Percentiles rank a stretch among this genome's conserved stretches.
Conservation (phyloP, 2,888 invertebrate genomes). For the Agrenia bidenticulata region DNA sequence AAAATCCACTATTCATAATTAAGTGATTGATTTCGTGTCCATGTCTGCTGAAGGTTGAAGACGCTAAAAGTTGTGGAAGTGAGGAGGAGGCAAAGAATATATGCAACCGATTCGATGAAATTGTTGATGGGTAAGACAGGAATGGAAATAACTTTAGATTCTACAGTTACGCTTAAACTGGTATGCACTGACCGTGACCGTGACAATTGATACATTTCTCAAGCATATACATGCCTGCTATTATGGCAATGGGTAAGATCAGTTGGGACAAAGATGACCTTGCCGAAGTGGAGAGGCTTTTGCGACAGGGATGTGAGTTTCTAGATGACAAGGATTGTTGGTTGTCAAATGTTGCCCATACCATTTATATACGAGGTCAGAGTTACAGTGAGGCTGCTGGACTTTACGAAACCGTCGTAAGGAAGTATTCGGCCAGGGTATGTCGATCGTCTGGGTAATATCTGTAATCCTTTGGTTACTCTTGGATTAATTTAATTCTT, state of each 20-base stretch:
- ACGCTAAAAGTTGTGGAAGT: constrained; percentile 35
- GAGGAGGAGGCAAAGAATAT: constrained; percentile 40
- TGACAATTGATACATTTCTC: constrained; percentile 10
- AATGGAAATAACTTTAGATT: constrained; percentile 1
- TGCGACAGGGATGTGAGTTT: constrained; percentile 94
- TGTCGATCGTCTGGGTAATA: neutral
- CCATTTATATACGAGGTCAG: constrained; percentile 97
- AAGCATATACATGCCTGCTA: constrained; percentile 83
- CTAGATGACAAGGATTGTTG: constrained; percentile 96
- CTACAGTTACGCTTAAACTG: neutral
- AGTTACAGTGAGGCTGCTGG: constrained; percentile 97
- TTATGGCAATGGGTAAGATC: constrained; percentile 99
- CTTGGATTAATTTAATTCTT: neutral
- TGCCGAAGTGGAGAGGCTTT: constrained; percentile 92
- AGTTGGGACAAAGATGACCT: constrained; percentile 98
- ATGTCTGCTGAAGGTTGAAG: constrained; percentile 22
- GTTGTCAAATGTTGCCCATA: constrained; percentile 97
- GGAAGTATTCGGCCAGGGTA: constrained; percentile 25
- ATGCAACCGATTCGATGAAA: constrained; percentile 49
- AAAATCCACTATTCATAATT: neutral
- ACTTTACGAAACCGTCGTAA: constrained; percentile 77
- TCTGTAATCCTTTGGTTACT: neutral
- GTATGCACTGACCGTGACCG: constrained; percentile 4
- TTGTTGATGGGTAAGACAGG: constrained; percentile 57
- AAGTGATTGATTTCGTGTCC: neutral